phyloP scores from a whole-genome alignment of 92 coral and sea anemone genomes.

The Galaxea fascicularis region DNA sequence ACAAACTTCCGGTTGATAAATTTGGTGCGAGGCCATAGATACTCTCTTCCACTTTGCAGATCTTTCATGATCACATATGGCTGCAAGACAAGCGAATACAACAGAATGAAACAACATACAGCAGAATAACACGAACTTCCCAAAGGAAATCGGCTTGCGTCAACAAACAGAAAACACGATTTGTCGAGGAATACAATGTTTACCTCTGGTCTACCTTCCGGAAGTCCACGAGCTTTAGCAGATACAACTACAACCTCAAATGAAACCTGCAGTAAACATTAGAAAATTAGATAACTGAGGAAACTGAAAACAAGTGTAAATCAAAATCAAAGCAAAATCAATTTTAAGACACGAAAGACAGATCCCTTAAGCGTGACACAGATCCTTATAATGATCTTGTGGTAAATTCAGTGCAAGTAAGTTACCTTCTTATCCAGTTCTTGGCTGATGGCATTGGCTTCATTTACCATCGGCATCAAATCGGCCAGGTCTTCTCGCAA shows the following conservation, averaged over 20 bases:
- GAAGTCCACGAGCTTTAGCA: slow-evolving; percentile 92
- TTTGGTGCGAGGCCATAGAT: slow-evolving; percentile 90
- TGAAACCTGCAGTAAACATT: slow-evolving; percentile 67
- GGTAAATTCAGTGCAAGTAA: too few species aligned
- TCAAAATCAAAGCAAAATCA: background rate
- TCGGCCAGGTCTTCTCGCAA: slow-evolving; percentile 89
- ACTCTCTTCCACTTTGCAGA: slow-evolving; percentile 84
- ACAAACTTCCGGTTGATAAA: slow-evolving; percentile 89
- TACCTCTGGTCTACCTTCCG: slow-evolving; percentile 92
- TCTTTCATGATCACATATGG: slow-evolving; percentile 90
- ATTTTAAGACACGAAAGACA: too few species aligned
- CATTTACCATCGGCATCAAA: slow-evolving; percentile 93
- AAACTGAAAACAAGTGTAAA: background rate
- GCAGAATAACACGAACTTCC: background rate
- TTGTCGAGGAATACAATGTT: too few species aligned
- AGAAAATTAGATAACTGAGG: background rate
- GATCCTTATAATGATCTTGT: too few species aligned
- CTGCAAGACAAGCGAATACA: slow-evolving; percentile 19
- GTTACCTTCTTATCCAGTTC: slow-evolving; percentile 92
- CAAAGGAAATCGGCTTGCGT: background rate
- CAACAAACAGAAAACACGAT: background rate
- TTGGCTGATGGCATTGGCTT: slow-evolving; percentile 95
- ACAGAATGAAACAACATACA: background rate
- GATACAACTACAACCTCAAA: slow-evolving; percentile 92
- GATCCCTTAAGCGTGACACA: too few species aligned